Conservation (phyloP, 2,888 invertebrate genomes). For the Pseudolycoriella hygida region DNA sequence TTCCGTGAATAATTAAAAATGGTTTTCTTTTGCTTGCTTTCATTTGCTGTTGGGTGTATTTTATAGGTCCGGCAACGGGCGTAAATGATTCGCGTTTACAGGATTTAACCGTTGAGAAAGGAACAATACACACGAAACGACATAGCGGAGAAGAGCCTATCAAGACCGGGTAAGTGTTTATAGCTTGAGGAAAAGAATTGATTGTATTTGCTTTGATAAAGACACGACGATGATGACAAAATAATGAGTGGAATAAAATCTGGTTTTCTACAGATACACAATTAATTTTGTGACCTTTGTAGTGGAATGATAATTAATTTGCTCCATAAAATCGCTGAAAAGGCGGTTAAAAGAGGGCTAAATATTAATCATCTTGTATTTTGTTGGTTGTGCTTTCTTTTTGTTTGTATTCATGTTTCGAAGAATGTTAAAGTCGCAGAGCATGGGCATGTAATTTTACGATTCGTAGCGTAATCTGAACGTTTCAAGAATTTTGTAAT, state of each 20-base stretch:
- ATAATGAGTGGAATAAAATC: background rate
- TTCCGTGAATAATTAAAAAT: background rate
- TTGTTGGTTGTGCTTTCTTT: too few relatives aligned
- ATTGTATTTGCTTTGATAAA: too few relatives aligned
- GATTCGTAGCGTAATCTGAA: too few relatives aligned
- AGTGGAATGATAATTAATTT: background rate
- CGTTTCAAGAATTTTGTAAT: too few relatives aligned
- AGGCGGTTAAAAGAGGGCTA: too few relatives aligned
- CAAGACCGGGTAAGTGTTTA: conserved; percentile 41
- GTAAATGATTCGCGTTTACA: conserved; percentile 29
- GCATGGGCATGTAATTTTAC: too few relatives aligned
- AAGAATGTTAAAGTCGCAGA: too few relatives aligned
- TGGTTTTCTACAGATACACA: background rate
- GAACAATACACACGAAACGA: conserved; percentile 90
- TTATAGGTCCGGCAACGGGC: conserved; percentile 22
- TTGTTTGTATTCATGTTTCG: background rate
- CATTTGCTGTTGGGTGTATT: background rate
- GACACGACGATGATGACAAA: background rate
- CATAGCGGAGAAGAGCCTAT: conserved; percentile 80
- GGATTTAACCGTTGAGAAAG: conserved; percentile 58
- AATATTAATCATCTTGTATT: too few relatives aligned
- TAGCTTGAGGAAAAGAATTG: background rate
- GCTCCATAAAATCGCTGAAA: too few relatives aligned
- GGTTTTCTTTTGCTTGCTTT: background rate
- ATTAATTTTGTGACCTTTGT: background rate